Evolutionary conservation across 2,797 vertebrate genomes (phyloP).

Genomic region (Enteromius trimaculatus): DNA sequence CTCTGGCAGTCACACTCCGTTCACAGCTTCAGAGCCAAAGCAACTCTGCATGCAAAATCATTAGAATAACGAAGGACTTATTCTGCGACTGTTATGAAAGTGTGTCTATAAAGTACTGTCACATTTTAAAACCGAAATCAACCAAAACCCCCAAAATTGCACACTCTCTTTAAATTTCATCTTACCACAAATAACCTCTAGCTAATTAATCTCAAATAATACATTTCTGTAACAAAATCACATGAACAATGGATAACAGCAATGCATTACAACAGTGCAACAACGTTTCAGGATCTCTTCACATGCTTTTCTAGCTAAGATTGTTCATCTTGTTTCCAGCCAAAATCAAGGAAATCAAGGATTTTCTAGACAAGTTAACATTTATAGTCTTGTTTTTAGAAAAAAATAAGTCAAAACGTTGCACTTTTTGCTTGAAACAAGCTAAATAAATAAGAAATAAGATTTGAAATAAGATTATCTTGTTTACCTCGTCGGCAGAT

Average conservation of each 20-base stretch:
- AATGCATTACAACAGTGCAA: neutral
- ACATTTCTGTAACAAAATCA: neutral
- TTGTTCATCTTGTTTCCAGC: no score
- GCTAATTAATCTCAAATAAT: neutral
- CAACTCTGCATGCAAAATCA: neutral
- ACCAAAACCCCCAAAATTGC: neutral
- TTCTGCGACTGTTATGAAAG: neutral
- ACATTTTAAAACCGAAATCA: neutral
- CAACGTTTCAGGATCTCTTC: neutral
- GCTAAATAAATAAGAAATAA: no score
- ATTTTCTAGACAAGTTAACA: no score
- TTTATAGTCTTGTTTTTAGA: no score
- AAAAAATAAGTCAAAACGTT: no score
- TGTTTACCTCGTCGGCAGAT: no score
- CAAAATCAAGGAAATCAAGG: no score
- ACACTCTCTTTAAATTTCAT: neutral
- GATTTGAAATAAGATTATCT: no score
- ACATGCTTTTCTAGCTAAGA: no score
- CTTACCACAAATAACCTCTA: neutral
- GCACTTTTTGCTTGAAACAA: no score
- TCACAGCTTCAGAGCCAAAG: conserved; percentile 15
- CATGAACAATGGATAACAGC: neutral
- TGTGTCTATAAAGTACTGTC: neutral
- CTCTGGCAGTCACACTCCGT: neutral
- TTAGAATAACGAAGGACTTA: neutral